Percentiles rank a stretch among this genome's conserved stretches.
phyloP scores from a whole-genome alignment of 2,797 vertebrate genomes.

The Nyctalus aviator region DNA sequence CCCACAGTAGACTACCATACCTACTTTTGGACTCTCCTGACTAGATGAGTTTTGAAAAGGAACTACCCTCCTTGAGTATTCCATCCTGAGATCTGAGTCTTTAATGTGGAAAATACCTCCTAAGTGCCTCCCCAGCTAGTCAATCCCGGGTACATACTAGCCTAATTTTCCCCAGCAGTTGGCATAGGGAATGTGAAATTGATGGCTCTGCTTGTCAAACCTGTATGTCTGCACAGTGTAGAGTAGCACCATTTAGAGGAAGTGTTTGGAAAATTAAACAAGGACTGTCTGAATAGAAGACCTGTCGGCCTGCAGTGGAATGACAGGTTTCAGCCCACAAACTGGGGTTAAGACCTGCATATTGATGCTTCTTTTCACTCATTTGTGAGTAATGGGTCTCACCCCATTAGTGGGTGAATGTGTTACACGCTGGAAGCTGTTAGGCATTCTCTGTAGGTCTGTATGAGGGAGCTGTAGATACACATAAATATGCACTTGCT shows the following conservation, averaged over 20 bases:
- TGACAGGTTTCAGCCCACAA: conserved; percentile 69
- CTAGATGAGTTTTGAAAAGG: conserved; percentile 29
- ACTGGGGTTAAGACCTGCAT: conserved; percentile 69
- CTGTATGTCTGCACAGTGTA: conserved; percentile 64
- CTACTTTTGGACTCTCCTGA: background rate
- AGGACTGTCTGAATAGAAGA: conserved; percentile 70
- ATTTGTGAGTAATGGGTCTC: conserved; percentile 60
- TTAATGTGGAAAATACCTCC: conserved; percentile 21
- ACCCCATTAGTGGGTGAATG: conserved; percentile 37
- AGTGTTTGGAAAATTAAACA: conserved; percentile 80
- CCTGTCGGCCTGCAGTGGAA: conserved; percentile 57
- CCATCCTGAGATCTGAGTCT: background rate
- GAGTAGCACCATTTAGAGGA: conserved; percentile 54
- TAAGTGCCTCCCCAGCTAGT: background rate
- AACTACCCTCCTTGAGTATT: background rate
- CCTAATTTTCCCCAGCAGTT: conserved; percentile 47
- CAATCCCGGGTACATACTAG: background rate
- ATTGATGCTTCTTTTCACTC: conserved; percentile 63
- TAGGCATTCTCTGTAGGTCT: conserved; percentile 48
- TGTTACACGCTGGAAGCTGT: conserved; percentile 41
- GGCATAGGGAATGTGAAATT: conserved; percentile 63
- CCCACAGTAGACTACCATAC: background rate
- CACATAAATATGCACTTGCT: conserved; percentile 12
- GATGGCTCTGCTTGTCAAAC: conserved; percentile 69
- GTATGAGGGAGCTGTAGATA: conserved; percentile 32